Conservation (phyloP, 2,797 vertebrate genomes). For the Lophius americanus region DNA sequence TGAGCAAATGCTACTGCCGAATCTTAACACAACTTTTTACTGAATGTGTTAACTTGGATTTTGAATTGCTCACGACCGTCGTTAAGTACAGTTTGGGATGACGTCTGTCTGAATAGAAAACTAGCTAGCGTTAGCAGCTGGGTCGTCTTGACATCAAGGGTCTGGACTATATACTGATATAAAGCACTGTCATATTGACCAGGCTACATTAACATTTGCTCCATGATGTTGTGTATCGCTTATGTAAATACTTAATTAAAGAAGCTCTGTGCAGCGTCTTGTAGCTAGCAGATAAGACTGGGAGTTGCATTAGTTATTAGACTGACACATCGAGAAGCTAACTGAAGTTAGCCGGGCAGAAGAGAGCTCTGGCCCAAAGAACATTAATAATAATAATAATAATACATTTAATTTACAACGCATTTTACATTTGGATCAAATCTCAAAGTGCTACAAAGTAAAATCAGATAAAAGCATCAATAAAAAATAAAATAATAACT, state of each 20-base stretch:
- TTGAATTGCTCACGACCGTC: not conserved
- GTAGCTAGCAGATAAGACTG: not conserved
- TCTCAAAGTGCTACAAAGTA: no score
- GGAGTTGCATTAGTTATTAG: conserved; percentile 7
- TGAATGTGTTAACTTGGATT: fast-evolving
- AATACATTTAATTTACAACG: no score
- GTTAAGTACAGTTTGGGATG: not conserved
- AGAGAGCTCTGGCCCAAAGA: not conserved
- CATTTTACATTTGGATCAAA: no score
- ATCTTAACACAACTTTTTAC: fast-evolving
- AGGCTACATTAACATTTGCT: fast-evolving
- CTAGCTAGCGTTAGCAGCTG: conserved; percentile 5
- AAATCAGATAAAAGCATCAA: no score
- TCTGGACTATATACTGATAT: conserved; percentile 19
- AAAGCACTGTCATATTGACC: no score
- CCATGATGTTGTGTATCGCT: fast-evolving
- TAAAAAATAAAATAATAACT: no score
- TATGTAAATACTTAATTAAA: fast-evolving
- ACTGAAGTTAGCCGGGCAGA: not conserved
- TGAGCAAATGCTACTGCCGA: not conserved
- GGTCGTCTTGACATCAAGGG: conserved; percentile 1
- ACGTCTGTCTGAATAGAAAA: not conserved
- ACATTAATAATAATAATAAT: not conserved
- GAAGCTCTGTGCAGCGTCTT: fast-evolving
- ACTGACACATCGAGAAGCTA: not conserved